Conservation (phyloP, 1,140 invertebrate genomes). For the Meteorus sp. region DNA sequence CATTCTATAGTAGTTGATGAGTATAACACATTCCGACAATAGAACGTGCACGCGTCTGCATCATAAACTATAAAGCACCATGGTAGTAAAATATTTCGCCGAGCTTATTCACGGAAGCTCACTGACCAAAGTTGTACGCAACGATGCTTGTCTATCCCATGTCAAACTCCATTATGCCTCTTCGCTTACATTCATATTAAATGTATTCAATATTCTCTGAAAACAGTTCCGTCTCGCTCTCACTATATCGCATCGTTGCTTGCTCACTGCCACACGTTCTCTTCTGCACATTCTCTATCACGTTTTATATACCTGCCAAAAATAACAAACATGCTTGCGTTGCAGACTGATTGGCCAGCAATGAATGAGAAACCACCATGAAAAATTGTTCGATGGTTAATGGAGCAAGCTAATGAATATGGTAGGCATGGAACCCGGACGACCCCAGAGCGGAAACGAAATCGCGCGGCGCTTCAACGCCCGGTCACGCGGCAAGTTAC, state of each 20-base stretch:
- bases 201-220: no score
- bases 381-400: conserved; percentile 23
- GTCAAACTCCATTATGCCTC: background rate
- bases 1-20: conserved; percentile 20
- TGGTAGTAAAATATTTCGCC: conserved; percentile 46
- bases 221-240: no score
- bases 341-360: background rate
- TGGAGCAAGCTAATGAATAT: conserved; percentile 19
- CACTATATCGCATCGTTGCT: no score
- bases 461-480: background rate
- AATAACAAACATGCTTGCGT: conserved; percentile 2
- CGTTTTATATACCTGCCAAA: background rate
- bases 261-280: no score
- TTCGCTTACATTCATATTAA: no score
- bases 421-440: background rate
- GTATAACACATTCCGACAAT: conserved; percentile 51
- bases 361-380: background rate
- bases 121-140: background rate
- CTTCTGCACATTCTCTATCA: no score
- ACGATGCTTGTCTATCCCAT: background rate
- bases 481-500: conserved; percentile 16
- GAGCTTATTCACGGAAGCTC: conserved; percentile 33
- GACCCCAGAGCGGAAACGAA: conserved; percentile 9
- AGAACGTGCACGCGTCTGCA: conserved; percentile 37
- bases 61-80: conserved; percentile 45